Conservation (phyloP, 2,888 invertebrate species). For the Sphaeridia pumilis region DNA sequence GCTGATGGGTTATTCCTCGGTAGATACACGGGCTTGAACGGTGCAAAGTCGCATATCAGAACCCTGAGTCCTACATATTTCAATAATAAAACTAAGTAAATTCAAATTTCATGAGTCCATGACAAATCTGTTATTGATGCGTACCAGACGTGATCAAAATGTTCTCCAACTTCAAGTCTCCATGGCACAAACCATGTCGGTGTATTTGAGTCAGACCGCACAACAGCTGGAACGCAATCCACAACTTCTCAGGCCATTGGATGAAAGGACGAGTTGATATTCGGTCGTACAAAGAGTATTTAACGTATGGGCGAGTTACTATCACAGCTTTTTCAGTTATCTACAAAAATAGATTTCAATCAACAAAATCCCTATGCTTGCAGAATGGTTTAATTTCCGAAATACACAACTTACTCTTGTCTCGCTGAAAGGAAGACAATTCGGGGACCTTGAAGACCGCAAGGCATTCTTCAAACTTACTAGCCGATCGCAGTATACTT, state of each 20-base stretch:
- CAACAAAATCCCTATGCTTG: too few relatives aligned
- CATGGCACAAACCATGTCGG: constrained; percentile 70
- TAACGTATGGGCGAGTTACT: constrained; percentile 86
- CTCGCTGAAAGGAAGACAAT: constrained; percentile 75
- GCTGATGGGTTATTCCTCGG: constrained; percentile 92
- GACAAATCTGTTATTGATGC: neutral
- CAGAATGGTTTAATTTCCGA: too few relatives aligned
- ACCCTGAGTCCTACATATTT: constrained; percentile 50
- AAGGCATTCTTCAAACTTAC: constrained; percentile 67
- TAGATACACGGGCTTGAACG: constrained; percentile 93
- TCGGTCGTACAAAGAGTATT: constrained; percentile 91
- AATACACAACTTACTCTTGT: constrained; percentile 55
- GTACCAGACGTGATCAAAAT: constrained; percentile 66
- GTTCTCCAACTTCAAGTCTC: constrained; percentile 97
- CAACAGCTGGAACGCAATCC: constrained; percentile 95
- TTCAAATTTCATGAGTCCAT: too few relatives aligned
- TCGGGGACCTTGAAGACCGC: constrained; percentile 65
- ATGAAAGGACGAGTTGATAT: constrained; percentile 95
- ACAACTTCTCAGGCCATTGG: constrained; percentile 84
- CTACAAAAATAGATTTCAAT: constrained; percentile 40
- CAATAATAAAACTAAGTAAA: too few relatives aligned
- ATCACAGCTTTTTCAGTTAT: constrained; percentile 83
- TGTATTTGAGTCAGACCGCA: constrained; percentile 90
- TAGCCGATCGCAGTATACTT: constrained; percentile 67
- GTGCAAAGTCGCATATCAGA: constrained; percentile 93